These are phyloP conservation scores for Sitta europaea DNA, from an alignment of 2,113 vertebrate genomes.

Conservation along the genomic window DNA sequence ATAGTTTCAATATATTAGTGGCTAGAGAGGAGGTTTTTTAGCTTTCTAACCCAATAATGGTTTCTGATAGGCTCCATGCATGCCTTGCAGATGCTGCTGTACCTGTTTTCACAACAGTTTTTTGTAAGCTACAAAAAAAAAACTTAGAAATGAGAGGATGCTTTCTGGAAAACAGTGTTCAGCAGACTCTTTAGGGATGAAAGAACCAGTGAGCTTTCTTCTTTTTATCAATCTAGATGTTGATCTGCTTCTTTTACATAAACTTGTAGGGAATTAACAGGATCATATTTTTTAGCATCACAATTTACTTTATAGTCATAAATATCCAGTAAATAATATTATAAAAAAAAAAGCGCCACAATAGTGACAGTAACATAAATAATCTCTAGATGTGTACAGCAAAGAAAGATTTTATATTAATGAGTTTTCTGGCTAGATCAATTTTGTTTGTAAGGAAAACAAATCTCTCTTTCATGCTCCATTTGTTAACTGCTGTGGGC, in stretches of 20 bases:
- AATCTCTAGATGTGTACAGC: background rate
- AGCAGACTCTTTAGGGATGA: background rate
- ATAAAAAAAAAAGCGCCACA: accelerated
- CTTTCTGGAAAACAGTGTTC: background rate
- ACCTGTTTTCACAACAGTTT: background rate
- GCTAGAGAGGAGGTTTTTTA: background rate
- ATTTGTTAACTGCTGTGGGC: conserved; percentile 8
- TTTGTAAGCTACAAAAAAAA: background rate
- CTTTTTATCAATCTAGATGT: background rate
- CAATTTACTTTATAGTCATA: background rate
- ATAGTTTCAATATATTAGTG: background rate
- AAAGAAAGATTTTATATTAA: background rate
- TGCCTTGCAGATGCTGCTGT: background rate
- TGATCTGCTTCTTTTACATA: background rate
- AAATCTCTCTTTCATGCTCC: background rate
- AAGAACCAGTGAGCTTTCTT: background rate
- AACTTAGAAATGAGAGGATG: background rate
- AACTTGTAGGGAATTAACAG: background rate
- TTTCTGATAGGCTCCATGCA: accelerated
- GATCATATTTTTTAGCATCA: background rate
- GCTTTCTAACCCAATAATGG: background rate
- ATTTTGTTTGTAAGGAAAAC: background rate
- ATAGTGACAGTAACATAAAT: background rate
- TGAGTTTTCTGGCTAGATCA: background rate
- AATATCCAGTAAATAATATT: background rate